phyloP scores from a whole-genome alignment of 1,140 invertebrate genomes.

The Choristoneura fumiferana region DNA sequence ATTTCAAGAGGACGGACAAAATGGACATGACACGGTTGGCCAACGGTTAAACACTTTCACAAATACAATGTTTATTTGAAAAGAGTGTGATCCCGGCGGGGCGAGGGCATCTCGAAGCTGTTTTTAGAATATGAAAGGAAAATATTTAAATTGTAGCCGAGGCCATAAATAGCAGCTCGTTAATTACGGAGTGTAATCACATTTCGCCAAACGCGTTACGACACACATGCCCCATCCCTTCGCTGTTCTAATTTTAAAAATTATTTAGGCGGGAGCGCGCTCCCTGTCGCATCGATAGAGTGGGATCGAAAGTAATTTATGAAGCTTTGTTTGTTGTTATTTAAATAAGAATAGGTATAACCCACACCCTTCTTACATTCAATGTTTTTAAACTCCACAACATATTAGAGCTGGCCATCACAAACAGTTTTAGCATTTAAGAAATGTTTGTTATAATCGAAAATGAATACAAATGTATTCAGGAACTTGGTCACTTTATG shows the following conservation, averaged over 20 bases:
- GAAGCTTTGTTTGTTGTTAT: constrained; percentile 54
- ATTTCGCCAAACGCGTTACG: constrained; percentile 77
- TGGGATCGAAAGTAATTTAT: constrained; percentile 69
- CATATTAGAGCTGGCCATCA: no score
- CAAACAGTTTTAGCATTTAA: no score
- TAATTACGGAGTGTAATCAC: constrained; percentile 75
- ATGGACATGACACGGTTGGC: constrained; percentile 66
- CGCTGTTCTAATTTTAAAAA: constrained; percentile 75
- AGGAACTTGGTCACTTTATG: no score
- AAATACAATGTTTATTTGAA: constrained; percentile 66
- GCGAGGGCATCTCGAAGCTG: not conserved
- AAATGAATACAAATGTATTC: no score
- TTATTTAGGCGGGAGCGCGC: constrained; percentile 70
- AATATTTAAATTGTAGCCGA: constrained; percentile 58
- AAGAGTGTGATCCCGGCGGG: constrained; percentile 47
- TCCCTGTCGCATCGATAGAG: constrained; percentile 61
- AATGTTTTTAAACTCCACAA: no score
- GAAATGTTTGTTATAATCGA: no score
- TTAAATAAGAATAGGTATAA: constrained; percentile 6
- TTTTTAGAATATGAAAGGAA: constrained; percentile 48
- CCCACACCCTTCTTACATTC: not conserved
- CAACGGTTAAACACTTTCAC: constrained; percentile 75
- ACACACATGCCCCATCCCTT: constrained; percentile 77
- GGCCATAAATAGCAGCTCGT: constrained; percentile 69
- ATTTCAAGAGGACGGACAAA: constrained; percentile 70